phyloP scores from a whole-genome alignment of 2,888 invertebrate species.

The Eurytoma adleriae region DNA sequence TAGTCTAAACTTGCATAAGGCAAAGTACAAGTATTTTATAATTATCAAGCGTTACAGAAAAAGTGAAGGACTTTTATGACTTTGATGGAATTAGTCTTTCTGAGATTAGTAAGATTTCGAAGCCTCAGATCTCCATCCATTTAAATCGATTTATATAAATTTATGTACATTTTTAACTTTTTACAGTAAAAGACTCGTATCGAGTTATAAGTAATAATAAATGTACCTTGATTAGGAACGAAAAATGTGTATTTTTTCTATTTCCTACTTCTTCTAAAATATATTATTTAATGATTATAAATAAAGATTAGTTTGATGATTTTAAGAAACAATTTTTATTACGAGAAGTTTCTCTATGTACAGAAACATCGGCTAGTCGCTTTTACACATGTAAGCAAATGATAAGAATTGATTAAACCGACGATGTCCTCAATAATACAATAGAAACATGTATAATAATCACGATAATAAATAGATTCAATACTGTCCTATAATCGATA shows the following conservation, averaged over 20 bases:
- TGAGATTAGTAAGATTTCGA: conserved; percentile 45
- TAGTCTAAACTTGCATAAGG: conserved; percentile 56
- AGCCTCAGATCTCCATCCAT: conserved; percentile 52
- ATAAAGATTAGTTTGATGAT: conserved; percentile 35
- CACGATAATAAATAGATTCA: conserved; percentile 58
- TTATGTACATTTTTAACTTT: conserved; percentile 57
- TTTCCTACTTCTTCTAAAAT: neutral
- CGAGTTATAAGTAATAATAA: conserved; percentile 56
- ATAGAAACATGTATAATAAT: conserved; percentile 56
- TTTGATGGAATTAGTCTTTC: conserved; percentile 47
- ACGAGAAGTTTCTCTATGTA: conserved; percentile 71
- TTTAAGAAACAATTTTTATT: conserved; percentile 68
- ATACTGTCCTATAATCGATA: conserved; percentile 57
- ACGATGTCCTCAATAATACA: conserved; percentile 53
- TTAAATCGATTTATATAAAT: conserved; percentile 53
- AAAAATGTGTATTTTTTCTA: conserved; percentile 3
- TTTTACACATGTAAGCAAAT: conserved; percentile 66
- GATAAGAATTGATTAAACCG: conserved; percentile 66
- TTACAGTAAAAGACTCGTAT: conserved; percentile 57
- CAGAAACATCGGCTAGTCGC: conserved; percentile 71
- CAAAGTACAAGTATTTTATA: conserved; percentile 58
- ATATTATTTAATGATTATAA: neutral
- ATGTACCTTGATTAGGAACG: conserved; percentile 49
- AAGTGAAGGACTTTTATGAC: conserved; percentile 44
- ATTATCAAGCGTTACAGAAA: conserved; percentile 49